Evolutionary conservation across 2,113 vertebrate species (phyloP).

Genomic region (Turdus rufiventris): DNA sequence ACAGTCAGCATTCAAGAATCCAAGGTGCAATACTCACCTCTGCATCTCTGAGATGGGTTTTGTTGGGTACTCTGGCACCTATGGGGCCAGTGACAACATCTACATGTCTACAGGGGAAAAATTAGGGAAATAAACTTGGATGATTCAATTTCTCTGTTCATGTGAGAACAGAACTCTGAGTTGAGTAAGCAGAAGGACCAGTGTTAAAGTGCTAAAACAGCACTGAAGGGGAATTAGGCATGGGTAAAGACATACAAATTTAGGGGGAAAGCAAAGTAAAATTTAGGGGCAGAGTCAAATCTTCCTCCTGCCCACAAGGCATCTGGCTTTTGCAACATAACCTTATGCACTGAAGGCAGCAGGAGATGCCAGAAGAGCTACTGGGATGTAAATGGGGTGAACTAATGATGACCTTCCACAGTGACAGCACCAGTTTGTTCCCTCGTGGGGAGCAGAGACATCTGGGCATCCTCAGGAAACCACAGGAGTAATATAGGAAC

Average conservation of each 20-base stretch:
- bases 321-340: not conserved
- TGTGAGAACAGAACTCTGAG: not conserved
- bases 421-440: not conserved
- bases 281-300: not conserved
- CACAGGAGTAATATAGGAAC: not conserved
- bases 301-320: not conserved
- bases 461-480: not conserved
- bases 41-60: accelerated
- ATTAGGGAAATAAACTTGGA: not conserved
- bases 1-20: not conserved
- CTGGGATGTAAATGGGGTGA: not conserved
- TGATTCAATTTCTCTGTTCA: not conserved
- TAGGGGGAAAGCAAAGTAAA: not conserved
- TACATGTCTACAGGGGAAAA: not conserved
- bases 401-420: not conserved
- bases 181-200: not conserved
- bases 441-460: not conserved
- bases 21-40: not conserved
- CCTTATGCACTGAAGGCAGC: not conserved
- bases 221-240: not conserved
- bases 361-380: not conserved
- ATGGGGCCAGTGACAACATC: not conserved
- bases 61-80: not conserved
- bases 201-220: not conserved
- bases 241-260: not conserved